phyloP scores from a whole-genome alignment of 2,797 vertebrate species.

The Phataginus tetradactyla region DNA sequence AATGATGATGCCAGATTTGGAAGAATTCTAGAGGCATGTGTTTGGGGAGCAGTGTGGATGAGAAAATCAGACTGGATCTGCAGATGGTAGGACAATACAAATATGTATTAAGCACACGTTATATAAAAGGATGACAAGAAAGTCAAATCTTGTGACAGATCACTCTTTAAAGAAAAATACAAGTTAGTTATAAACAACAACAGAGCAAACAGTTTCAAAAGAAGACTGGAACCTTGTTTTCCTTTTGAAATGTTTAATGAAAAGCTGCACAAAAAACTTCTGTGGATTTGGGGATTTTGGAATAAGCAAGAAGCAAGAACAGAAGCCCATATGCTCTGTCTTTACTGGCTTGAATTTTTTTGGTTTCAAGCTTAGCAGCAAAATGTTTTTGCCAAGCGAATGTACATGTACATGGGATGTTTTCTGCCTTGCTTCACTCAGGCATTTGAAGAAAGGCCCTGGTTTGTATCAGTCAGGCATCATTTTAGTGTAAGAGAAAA shows the following conservation, averaged over 20 bases:
- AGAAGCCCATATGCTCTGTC: slow-evolving; percentile 11
- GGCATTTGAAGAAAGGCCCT: slow-evolving; percentile 75
- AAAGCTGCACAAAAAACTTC: slow-evolving; percentile 38
- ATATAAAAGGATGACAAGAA: background rate
- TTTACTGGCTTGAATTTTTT: slow-evolving; percentile 73
- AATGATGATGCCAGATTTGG: slow-evolving; percentile 3
- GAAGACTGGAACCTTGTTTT: background rate
- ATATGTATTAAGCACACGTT: background rate
- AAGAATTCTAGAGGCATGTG: slow-evolving; percentile 45
- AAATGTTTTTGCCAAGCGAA: slow-evolving; percentile 69
- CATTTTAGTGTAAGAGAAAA: slow-evolving; percentile 76
- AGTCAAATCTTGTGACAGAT: background rate
- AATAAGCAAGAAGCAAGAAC: slow-evolving; percentile 65
- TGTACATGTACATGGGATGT: background rate
- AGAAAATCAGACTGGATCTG: slow-evolving; percentile 9
- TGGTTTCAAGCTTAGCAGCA: slow-evolving; percentile 69
- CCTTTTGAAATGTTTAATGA: slow-evolving; percentile 64
- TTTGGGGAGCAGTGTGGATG: background rate
- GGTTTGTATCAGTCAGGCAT: slow-evolving; percentile 79
- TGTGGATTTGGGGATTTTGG: slow-evolving; percentile 38
- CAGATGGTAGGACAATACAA: background rate
- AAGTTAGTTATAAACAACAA: background rate
- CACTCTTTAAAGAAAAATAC: slow-evolving; percentile 29
- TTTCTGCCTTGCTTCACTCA: slow-evolving; percentile 81
- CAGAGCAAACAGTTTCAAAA: background rate